These are phyloP conservation scores for Linurgus olivaceus DNA, from an alignment of 2,797 vertebrate species.

Conservation along the genomic window DNA sequence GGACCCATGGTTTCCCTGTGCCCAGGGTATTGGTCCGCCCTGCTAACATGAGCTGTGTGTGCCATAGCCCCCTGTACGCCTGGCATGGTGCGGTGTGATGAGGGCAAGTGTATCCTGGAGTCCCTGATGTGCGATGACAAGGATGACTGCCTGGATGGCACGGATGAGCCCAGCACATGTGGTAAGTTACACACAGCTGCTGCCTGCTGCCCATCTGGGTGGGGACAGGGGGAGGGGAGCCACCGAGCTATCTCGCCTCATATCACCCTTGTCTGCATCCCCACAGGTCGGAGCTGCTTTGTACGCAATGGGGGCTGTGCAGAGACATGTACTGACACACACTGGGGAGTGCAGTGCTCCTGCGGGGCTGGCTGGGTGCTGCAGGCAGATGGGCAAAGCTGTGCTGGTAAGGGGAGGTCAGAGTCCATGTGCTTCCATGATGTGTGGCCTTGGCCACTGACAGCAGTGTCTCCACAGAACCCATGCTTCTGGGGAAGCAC, in stretches of 20 bases:
- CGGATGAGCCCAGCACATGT: slow-evolving; percentile 84
- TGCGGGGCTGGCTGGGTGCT: slow-evolving; percentile 80
- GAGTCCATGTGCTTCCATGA: accelerated
- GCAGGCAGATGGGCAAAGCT: slow-evolving; percentile 74
- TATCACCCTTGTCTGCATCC: neutral
- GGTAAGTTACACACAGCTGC: slow-evolving; percentile 24
- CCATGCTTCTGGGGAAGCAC: accelerated
- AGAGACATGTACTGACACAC: slow-evolving; percentile 75
- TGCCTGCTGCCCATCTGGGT: accelerated
- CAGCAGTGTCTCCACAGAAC: accelerated
- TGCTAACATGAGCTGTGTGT: neutral
- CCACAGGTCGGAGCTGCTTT: slow-evolving; percentile 79
- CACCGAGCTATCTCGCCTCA: neutral
- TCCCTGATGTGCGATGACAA: slow-evolving; percentile 80
- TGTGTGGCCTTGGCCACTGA: accelerated
- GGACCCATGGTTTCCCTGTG: neutral
- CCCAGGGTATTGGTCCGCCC: neutral
- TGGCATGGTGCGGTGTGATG: slow-evolving; percentile 75
- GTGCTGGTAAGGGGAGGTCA: slow-evolving; percentile 75
- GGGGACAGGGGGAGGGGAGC: accelerated
- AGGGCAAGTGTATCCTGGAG: slow-evolving; percentile 79
- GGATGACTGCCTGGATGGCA: slow-evolving; percentile 81
- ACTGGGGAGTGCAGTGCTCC: slow-evolving; percentile 82
- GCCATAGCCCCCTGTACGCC: slow-evolving; percentile 59
- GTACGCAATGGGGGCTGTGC: slow-evolving; percentile 82